Percentiles rank a stretch among this genome's conserved stretches.
These are phyloP conservation scores for Marasmarcha lunaedactyla DNA, from an alignment of 2,888 invertebrate species.

Conservation along the genomic window DNA sequence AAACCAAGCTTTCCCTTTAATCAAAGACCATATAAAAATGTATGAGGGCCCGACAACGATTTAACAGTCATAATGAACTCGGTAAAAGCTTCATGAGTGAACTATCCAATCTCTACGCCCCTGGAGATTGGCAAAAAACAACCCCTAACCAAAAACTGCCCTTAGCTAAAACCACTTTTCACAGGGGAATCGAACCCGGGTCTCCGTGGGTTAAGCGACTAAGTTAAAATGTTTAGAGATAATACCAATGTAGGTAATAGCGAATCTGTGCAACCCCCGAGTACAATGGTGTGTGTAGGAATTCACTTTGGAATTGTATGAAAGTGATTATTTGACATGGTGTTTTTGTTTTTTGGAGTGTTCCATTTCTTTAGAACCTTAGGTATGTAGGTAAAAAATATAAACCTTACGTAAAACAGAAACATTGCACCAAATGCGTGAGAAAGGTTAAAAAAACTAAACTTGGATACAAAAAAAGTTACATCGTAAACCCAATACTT, in stretches of 20 bases:
- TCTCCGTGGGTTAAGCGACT: conserved; percentile 64
- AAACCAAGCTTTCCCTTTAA: too few species aligned
- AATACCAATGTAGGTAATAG: conserved; percentile 58
- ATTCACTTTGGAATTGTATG: conserved; percentile 52
- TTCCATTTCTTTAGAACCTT: neutral
- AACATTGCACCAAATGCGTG: too few species aligned
- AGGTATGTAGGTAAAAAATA: too few species aligned
- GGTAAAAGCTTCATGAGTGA: conserved; percentile 29
- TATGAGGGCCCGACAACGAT: conserved; percentile 28
- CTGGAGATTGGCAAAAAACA: conserved; percentile 46
- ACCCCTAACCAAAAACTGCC: conserved; percentile 31
- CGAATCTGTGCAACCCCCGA: conserved; percentile 41
- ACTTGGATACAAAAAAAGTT: too few species aligned
- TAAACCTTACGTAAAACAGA: too few species aligned
- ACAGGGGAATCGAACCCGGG: conserved; percentile 49
- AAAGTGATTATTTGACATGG: too few species aligned
- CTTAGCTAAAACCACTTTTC: conserved; percentile 40
- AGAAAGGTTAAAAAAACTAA: too few species aligned
- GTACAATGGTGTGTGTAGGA: conserved; percentile 38
- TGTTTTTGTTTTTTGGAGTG: conserved; percentile 16
- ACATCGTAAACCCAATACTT: too few species aligned
- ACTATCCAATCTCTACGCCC: conserved; percentile 51
- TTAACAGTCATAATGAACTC: conserved; percentile 52
- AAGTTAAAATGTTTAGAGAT: conserved; percentile 69
- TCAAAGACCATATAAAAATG: too few species aligned